phyloP scores from a whole-genome alignment of 64 coral and sea anemone genomes.

The Anthopleura sola region DNA sequence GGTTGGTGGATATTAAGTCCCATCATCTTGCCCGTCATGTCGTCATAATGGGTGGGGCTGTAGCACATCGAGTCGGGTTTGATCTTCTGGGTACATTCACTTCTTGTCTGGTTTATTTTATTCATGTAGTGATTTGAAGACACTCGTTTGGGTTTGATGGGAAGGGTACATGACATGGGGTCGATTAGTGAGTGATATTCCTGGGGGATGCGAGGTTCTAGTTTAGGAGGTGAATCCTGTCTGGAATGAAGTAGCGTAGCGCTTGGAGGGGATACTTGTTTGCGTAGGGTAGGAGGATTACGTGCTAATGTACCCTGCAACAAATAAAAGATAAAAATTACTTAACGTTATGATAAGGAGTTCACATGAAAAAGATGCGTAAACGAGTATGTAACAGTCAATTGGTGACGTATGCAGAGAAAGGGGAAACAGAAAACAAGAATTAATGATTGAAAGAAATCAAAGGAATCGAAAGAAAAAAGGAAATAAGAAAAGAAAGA shows the following conservation, averaged over 20 bases:
- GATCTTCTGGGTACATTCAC: slow-evolving; percentile 73
- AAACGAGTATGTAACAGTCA: too few species aligned
- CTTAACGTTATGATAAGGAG: too few species aligned
- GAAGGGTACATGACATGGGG: slow-evolving; percentile 7
- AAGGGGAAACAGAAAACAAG: too few species aligned
- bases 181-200: background rate
- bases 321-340: background rate
- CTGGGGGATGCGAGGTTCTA: background rate
- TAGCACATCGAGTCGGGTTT: slow-evolving; percentile 94
- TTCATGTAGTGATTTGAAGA: slow-evolving; percentile 6
- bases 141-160: background rate
- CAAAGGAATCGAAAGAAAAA: too few species aligned
- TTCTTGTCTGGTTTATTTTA: background rate
- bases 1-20: background rate
- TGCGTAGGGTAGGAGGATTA: background rate
- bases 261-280: background rate
- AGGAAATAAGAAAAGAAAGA: too few species aligned
- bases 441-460: too few species aligned
- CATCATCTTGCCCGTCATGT: slow-evolving; percentile 36
- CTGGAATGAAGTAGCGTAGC: background rate
- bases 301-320: background rate
- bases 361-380: too few species aligned
- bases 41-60: slow-evolving; percentile 80
- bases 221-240: background rate
- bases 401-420: too few species aligned